Evolutionary conservation across 2,797 vertebrate genomes (phyloP).

Genomic region (Steatocranus sp.): DNA sequence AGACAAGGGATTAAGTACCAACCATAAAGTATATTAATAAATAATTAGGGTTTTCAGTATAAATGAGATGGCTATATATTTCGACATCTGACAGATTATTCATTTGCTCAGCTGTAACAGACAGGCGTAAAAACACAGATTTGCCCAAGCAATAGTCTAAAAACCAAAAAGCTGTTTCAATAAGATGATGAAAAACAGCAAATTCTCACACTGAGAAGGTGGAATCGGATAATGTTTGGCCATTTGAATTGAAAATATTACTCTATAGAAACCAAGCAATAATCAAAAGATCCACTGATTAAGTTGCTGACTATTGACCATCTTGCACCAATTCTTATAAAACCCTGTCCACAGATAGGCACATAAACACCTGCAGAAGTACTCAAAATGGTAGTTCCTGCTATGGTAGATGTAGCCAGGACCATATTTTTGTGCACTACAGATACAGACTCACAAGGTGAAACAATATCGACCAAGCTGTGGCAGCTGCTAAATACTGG

Average conservation of each 20-base stretch:
- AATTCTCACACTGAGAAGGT: background rate
- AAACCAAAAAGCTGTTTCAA: background rate
- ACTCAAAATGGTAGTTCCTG: background rate
- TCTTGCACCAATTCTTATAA: background rate
- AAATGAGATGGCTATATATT: background rate
- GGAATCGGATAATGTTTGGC: background rate
- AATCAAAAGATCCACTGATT: background rate
- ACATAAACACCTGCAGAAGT: background rate
- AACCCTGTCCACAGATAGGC: background rate
- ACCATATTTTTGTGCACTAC: background rate
- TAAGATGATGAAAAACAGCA: background rate
- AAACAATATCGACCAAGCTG: background rate
- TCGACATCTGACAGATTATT: background rate
- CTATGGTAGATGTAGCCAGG: background rate
- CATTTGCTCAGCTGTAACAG: background rate
- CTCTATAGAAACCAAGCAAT: background rate
- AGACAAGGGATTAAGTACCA: background rate
- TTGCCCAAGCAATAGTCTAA: background rate
- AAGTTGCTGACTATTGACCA: background rate
- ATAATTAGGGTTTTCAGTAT: background rate
- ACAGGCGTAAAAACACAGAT: background rate
- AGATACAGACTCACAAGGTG: background rate
- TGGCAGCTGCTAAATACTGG: background rate
- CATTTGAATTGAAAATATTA: background rate
- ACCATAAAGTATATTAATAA: background rate